Evolutionary conservation across 30 jellyfish, hydroid and myxozoan genomes (phyloP), one percentile per base, ranked within the genome.

Genomic region (Hydra vulgaris): DNA sequence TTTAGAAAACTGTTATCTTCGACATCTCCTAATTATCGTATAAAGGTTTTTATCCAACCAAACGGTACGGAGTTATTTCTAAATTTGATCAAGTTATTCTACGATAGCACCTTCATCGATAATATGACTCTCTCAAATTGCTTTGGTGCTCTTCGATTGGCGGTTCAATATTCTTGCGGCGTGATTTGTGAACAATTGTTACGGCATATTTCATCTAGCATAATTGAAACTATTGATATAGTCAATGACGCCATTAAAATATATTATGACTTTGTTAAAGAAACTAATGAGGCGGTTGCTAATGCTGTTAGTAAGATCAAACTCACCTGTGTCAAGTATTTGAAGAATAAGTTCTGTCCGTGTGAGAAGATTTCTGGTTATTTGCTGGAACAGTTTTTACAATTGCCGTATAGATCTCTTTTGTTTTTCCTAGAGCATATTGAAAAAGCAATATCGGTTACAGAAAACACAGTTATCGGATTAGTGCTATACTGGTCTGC

Each of bases 351-450:
- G 20, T 80, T 66, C 72, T 80, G 87, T 22, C 87, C 87, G 8
- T 54, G 68, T 18, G 87, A 80, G 68, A 80, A 80, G 19, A 74
- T 80, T 8, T 66, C 53, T 7, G 87, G 87, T 16, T 79, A 73
- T 15, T 25, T 80, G n/a, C 21, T 80, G 27, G 16, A 61, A 23
- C 73, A 80, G 19, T 80, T 80, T 80, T 40, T 80, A 4, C 17
- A 25, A 72, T 23, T 80, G 25, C 22, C 75, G 16, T 40, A 21
- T 20, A 20, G 20, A 0, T 67, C 84, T 7, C 19, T 80, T 21
- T 27, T 70, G 21, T 80, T 80, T 52, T 66, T 80, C 40, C 71
- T 80, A 20, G 72, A 70, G 23, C 5, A 15, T n/a, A 56, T 80
- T 7, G 81, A 67, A 22, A 61, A 40, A 61, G 87, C 83, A 22